Evolutionary conservation across 2,888 invertebrate genomes (phyloP), one percentile per base, ranked within the genome.

Genomic region (Philonicus albiceps): DNA sequence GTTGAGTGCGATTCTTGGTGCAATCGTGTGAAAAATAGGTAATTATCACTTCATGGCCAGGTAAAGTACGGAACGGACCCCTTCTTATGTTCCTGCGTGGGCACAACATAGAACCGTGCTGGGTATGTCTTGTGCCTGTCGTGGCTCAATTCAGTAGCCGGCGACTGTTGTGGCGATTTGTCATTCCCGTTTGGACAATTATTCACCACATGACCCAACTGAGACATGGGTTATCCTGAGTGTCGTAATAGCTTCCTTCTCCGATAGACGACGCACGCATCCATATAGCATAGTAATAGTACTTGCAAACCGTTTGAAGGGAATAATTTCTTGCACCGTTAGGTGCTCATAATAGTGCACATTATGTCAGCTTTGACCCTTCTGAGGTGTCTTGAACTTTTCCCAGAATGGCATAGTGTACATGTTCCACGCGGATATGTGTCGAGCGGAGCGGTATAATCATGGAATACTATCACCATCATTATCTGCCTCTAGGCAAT

Each of bases 91-190:
- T 31, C 49, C 49, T 81, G 78, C 78, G 78, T 78, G 49, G 78
- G 78, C 78, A 27, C 7, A 76, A 49, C 22, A 34, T 31, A 81
- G 55, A 34, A 34, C 64, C 64, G 16, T 64, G 55, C 22, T 19
- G 81, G 49, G 22, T 27, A 64, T 64, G 34, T 64, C 64, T 64
- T 19, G 37, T 55, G 34, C 2, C 31, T 80, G 40, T 37, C 37
- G 22, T 80, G 80, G 43, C 81, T 31, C 34, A 81, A 81, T 64
- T 64, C 81, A 81, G 81, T 81, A 81, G 81, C 81, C 37, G 13
- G 37, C 27, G 53, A 81, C 64, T 34, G 30, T 55, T 30, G 34
- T 27, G 55, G 55, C 37, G 55, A 81, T 81, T 81, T 81, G 81
- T 81, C 81, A 55, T 81, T 43, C 53, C 49, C 22, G 3, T 55